These are phyloP conservation scores for Hemicentrotus pulcherrimus DNA, from an alignment of 35 echinoderm and acorn worm genomes.

Conservation along the genomic window DNA sequence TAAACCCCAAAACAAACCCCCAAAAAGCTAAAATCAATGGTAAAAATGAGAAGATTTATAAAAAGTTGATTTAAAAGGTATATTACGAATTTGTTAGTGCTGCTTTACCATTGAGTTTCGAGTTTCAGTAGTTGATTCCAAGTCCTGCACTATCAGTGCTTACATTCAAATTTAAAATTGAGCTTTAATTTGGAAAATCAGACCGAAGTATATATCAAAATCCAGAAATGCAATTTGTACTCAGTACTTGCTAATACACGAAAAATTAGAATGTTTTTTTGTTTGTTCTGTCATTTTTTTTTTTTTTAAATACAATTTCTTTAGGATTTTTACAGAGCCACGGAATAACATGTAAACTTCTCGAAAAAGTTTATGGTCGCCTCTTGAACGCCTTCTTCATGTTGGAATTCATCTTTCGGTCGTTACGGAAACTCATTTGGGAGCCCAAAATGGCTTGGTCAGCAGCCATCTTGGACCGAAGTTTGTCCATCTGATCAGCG, in stretches of 20 bases:
- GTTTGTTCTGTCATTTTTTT: neutral
- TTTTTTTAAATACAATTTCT: neutral
- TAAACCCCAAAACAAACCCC: no score
- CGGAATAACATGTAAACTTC: neutral
- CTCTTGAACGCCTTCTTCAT: neutral
- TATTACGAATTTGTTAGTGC: neutral
- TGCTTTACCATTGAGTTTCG: neutral
- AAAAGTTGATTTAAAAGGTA: neutral
- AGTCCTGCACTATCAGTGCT: no score
- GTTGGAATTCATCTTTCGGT: neutral
- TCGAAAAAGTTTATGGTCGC: neutral
- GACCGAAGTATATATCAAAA: neutral
- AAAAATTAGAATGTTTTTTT: neutral
- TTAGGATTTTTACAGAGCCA: neutral
- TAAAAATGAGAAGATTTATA: neutral
- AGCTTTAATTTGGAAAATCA: no score
- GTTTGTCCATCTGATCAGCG: neutral
- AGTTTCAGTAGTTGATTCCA: neutral
- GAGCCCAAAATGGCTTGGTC: neutral
- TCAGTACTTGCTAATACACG: neutral
- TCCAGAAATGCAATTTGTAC: neutral
- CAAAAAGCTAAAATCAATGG: neutral
- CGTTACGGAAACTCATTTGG: neutral
- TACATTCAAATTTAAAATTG: no score
- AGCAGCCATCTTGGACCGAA: neutral